These are phyloP conservation scores for Caloenas nicobarica DNA, from an alignment of 2,113 vertebrate species.

Conservation along the genomic window DNA sequence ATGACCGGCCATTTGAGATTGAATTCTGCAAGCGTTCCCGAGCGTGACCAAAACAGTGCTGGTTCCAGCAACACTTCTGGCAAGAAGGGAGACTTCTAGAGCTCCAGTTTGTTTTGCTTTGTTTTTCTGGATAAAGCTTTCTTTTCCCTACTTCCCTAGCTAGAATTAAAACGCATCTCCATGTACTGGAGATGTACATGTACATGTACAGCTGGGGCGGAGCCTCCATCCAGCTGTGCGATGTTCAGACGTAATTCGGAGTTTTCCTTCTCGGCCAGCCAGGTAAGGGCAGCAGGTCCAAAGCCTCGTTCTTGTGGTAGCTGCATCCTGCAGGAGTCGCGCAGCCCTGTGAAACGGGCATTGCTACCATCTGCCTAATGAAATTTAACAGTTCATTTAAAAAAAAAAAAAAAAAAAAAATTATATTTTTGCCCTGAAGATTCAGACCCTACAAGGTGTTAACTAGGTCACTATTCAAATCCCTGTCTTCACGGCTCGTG, in stretches of 20 bases:
- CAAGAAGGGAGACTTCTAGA: background rate
- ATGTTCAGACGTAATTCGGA: background rate
- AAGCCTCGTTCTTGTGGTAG: background rate
- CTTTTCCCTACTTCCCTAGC: background rate
- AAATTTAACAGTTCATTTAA: background rate
- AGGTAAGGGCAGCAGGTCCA: background rate
- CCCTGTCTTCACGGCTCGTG: background rate
- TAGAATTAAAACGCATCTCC: background rate
- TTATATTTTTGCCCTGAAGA: background rate
- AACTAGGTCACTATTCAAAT: background rate
- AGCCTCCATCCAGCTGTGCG: background rate
- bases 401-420: background rate
- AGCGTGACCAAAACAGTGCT: background rate
- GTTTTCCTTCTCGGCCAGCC: background rate
- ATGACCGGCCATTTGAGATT: rapidly evolving
- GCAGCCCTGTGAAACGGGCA: background rate
- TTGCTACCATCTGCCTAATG: background rate
- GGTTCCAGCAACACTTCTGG: background rate
- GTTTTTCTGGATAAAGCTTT: background rate
- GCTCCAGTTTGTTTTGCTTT: background rate
- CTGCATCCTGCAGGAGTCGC: background rate
- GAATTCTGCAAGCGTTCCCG: background rate
- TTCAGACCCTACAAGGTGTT: background rate
- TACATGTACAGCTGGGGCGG: no score
- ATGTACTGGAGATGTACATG: no score